A percentile compares a stretch with the other conserved stretches of the same genome.
Evolutionary conservation across 2,797 vertebrate species (phyloP).

Genomic region (Pipistrellus pygmaeus): DNA sequence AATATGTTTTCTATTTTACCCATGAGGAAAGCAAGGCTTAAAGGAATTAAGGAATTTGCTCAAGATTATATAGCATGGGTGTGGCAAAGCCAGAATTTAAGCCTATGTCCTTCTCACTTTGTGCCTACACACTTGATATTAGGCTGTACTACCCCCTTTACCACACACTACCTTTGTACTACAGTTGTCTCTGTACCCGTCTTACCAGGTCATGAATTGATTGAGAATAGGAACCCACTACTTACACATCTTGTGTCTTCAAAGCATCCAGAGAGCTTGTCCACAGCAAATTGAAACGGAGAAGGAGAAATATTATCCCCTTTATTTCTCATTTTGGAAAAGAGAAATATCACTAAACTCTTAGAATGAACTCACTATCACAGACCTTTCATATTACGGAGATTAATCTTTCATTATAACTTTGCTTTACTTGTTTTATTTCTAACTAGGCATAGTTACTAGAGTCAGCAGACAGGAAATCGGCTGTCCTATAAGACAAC

Average conservation of each 20-base stretch:
- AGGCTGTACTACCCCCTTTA: not conserved
- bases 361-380: constrained; percentile 61
- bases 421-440: not conserved
- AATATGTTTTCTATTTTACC: not conserved
- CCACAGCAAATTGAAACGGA: not conserved
- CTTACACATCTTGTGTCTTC: not conserved
- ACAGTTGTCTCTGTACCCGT: not conserved
- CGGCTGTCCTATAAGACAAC: fast-evolving
- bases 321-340: constrained; percentile 28
- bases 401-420: constrained; percentile 77
- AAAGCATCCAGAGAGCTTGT: not conserved
- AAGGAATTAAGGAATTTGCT: not conserved
- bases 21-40: not conserved
- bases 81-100: not conserved
- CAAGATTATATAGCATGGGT: not conserved
- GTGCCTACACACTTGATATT: not conserved
- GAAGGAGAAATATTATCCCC: not conserved
- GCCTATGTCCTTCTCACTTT: not conserved
- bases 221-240: not conserved
- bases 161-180: not conserved
- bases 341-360: constrained; percentile 42
- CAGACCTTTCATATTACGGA: constrained; percentile 55
- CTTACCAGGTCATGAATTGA: not conserved
- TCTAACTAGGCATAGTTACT: constrained; percentile 49
- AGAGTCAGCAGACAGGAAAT: not conserved